Evolutionary conservation across 2,797 vertebrate genomes (phyloP).

Genomic region (Novumbra hubbsi): DNA sequence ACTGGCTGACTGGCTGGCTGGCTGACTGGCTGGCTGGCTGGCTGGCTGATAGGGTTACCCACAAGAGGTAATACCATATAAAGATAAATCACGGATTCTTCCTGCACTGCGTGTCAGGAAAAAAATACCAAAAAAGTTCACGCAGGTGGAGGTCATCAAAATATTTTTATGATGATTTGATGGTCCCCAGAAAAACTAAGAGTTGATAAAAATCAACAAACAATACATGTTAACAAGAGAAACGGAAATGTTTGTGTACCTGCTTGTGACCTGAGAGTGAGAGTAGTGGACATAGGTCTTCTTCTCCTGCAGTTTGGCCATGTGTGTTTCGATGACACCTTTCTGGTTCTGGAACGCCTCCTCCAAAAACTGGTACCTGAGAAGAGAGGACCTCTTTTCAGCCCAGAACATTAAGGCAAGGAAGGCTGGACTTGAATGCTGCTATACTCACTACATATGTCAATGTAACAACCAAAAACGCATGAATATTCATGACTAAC

Average conservation of each 20-base stretch:
- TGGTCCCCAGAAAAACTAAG: neutral
- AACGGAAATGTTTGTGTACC: conserved; percentile 64
- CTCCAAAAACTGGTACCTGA: conserved; percentile 96
- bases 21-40: too few species aligned
- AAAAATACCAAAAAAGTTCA: too few species aligned
- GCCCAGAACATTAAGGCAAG: neutral
- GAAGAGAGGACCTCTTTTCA: neutral
- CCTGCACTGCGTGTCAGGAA: too few species aligned
- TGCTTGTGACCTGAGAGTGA: conserved; percentile 93
- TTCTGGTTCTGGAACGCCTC: conserved; percentile 98
- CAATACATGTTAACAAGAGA: neutral
- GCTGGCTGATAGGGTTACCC: too few species aligned
- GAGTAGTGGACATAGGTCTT: conserved; percentile 96
- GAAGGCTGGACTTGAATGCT: neutral
- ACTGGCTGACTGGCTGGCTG: too few species aligned
- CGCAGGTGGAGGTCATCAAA: too few species aligned
- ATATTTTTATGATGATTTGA: too few species aligned
- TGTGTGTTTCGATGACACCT: conserved; percentile 88
- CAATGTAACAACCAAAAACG: neutral
- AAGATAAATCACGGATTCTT: too few species aligned
- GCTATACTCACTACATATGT: neutral
- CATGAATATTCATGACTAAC: neutral
- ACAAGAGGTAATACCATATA: too few species aligned
- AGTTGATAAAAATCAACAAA: neutral
- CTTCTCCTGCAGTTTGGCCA: conserved; percentile 94